These are phyloP conservation scores for Chamaetylas fuelleborni DNA, from an alignment of 2,113 vertebrate genomes.

Conservation along the genomic window DNA sequence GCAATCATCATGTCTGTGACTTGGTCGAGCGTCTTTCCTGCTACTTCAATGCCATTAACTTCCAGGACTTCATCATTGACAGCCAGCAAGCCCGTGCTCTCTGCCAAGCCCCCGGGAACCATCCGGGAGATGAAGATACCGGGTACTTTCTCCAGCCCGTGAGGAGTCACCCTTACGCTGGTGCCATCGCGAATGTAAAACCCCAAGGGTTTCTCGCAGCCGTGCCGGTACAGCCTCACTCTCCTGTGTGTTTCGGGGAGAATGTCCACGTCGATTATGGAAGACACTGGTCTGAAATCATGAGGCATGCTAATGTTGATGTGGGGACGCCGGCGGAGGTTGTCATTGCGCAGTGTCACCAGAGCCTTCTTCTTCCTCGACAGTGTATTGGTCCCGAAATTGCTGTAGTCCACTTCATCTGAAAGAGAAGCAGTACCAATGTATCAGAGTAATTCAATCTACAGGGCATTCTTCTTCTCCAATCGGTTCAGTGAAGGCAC, in stretches of 20 bases:
- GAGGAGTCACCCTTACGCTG: constrained; percentile 91
- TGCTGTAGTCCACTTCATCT: constrained; percentile 95
- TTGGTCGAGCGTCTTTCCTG: constrained; percentile 94
- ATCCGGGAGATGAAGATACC: constrained; percentile 98
- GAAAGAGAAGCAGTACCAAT: constrained; percentile 54
- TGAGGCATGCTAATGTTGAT: constrained; percentile 94
- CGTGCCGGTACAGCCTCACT: constrained; percentile 90
- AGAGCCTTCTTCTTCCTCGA: constrained; percentile 88
- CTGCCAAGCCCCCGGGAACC: constrained; percentile 93
- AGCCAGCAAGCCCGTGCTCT: constrained; percentile 94
- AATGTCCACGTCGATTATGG: constrained; percentile 98
- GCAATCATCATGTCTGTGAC: constrained; percentile 99
- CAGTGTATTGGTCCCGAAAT: constrained; percentile 87
- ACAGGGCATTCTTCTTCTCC: background rate
- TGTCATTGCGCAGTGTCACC: constrained; percentile 87
- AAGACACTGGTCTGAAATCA: constrained; percentile 95
- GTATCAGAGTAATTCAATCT: background rate
- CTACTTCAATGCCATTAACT: constrained; percentile 98
- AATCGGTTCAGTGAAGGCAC: background rate
- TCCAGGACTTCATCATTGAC: constrained; percentile 99
- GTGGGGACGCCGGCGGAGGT: constrained; percentile 88
- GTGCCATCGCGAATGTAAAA: constrained; percentile 97
- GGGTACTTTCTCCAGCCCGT: constrained; percentile 93
- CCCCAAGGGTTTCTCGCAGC: constrained; percentile 93
- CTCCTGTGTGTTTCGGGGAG: constrained; percentile 94